Base-by-base conservation (phyloP, 2,113 vertebrate genomes). In the Platichthys stellatus region DNA sequence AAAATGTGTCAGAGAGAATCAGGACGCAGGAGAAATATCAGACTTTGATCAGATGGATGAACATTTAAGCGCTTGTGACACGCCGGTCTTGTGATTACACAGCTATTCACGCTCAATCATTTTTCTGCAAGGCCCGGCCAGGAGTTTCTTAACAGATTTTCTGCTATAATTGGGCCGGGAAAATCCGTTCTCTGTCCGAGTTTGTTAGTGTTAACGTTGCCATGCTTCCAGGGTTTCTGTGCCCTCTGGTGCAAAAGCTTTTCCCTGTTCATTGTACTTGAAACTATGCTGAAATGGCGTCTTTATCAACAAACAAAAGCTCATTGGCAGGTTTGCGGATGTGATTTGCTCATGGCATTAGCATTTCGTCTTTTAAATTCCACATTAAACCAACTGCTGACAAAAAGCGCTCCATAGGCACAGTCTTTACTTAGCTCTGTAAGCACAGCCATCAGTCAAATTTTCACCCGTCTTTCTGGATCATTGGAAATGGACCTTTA, bases 21-120 rank as follows among this genome's bases (percentile, higher is more conserved):
- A 63, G 62, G 65, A 20, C 54, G 60, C 53, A 21, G 69, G 64
- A 72, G 40, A 82, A 68, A 82, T 61, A 80, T 73, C 23, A 83
- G 74, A 63, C 92, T 94, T 94, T 94, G 90, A 94, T 94, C 92
- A 88, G 66, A 87, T 86, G 11, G 35, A 69, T 61, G 70, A 79
- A 81, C 77, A 78, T 83, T 82, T 89, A 85, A 93, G 86, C 69
- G 59, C 68, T 75, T 77, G 69, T 88, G 87, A 92, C 91, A 84
- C 63, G 12, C 68, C 49, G 65, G 86, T 69, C 83, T 92, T 89
- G 88, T 93, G 89, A 92, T 93, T 90, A 72, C 83, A 84, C 57
- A 86, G 85, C 85, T 86, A 71, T 71, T 76, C 69, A 56, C 67
- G 77, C 79, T 80, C 80, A 74, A 76, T 81, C 72, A 63, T 90